These are phyloP conservation scores for Reticulitermes lucifugus DNA, from an alignment of 2,888 invertebrate species.

Conservation along the genomic window DNA sequence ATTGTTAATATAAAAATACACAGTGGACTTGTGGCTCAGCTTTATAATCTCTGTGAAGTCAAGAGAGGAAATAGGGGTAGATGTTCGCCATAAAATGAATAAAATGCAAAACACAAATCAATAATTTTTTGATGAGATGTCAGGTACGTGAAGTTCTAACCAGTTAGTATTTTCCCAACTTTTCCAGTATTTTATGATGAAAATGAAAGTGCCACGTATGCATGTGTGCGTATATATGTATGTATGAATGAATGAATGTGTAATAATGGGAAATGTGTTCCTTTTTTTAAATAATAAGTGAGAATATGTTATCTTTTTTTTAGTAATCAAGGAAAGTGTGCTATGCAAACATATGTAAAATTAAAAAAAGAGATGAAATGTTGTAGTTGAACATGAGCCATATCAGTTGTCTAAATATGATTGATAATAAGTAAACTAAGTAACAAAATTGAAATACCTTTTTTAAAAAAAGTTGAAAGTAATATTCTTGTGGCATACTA, in stretches of 20 bases:
- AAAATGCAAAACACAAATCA: conserved; percentile 17
- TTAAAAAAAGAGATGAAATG: conserved; percentile 47
- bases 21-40: conserved; percentile 35
- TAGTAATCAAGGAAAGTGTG: conserved; percentile 44
- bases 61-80: background rate
- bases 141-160: conserved; percentile 54
- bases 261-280: background rate
- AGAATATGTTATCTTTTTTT: conserved; percentile 33
- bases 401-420: conserved; percentile 54
- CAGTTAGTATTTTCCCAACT: conserved; percentile 69
- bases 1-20: background rate
- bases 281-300: too few relatives aligned
- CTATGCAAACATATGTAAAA: conserved; percentile 45
- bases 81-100: background rate
- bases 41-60: conserved; percentile 28
- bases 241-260: conserved; percentile 19
- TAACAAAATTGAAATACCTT: conserved; percentile 48
- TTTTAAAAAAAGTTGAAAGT: conserved; percentile 35
- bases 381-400: conserved; percentile 52
- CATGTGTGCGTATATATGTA: conserved; percentile 61
- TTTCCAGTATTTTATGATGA: conserved; percentile 80
- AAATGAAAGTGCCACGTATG: conserved; percentile 79
- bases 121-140: background rate
- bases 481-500: conserved; percentile 48
- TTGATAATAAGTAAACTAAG: conserved; percentile 51